Base-by-base conservation (phyloP, 2,888 invertebrate species). In the Bembecia ichneumoniformis region DNA sequence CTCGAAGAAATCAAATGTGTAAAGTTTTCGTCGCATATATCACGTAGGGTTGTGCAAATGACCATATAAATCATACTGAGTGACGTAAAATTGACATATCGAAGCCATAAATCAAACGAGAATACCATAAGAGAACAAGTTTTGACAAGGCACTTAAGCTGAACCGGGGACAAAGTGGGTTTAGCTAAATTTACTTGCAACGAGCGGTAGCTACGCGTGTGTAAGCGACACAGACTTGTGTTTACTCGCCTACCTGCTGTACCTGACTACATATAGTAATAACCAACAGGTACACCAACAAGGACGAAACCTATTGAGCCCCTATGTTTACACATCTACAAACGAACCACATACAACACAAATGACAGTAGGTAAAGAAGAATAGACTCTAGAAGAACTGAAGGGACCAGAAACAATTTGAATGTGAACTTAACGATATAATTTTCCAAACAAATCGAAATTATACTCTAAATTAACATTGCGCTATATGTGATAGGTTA, bases 1-100 rank as follows among this genome's bases (percentile, higher is more conserved):
- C 16, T 44, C 16, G 16, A 44, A 44, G 44, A 17, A 44, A 44
- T 17, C 44, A 16, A 44, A 44, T 44, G 44, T 44, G 44, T 44
- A 40, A 40, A 40, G 44, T 44, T 44, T 44, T 44, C 44, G 40
- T 40, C 14, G 14, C 17, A 44, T 44, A 44, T 44, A 44, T 44
- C 17, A 44, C 44, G 11, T 44, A 44, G 15, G 44, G 44, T 44
- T 44, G 44, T 44, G 35, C 46, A 45, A 34, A 78, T 79, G 75
- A 73, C 74, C 77, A 71, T 74, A 83, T 83, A 80, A 83, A 83
- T 83, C 83, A 83, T 77, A 67, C 60, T 63, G 78, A 76, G 69
- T 82, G 80, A 82, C 83, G 74, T 72, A 68, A 77, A 82, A 81
- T 82, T 80, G 82, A 80, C 80, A 80, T 77, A 81, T 82, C 77